phyloP scores from a whole-genome alignment of 2,797 vertebrate species.

The Karalla daura region DNA sequence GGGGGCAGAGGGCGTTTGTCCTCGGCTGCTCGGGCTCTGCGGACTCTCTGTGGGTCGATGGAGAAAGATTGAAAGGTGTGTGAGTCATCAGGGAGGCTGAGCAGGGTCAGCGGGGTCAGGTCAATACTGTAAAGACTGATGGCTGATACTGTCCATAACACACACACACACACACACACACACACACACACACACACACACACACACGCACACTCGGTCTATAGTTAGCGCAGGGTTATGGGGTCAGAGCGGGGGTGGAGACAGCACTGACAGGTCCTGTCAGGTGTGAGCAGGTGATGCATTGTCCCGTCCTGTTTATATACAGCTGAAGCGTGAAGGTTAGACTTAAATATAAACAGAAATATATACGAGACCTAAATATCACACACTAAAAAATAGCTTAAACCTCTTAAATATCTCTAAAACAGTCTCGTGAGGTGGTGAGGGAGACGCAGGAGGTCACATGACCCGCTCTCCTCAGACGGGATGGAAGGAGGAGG shows the following conservation, averaged over 20 bases:
- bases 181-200: slow-evolving; percentile 2
- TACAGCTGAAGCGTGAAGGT: background rate
- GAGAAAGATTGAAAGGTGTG: slow-evolving; percentile 40
- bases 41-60: slow-evolving; percentile 42
- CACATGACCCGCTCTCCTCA: no score
- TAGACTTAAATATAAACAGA: no score
- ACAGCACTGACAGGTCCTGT: slow-evolving; percentile 10
- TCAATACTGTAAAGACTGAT: slow-evolving; percentile 34
- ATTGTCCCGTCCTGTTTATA: background rate
- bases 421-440: no score
- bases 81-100: slow-evolving; percentile 34
- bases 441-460: no score
- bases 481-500: no score
- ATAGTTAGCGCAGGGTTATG: slow-evolving; percentile 6
- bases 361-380: no score
- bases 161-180: no score
- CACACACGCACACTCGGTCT: background rate
- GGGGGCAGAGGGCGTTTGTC: background rate
- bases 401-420: no score
- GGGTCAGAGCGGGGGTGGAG: slow-evolving; percentile 11
- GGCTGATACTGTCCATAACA: background rate
- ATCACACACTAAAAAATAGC: no score
- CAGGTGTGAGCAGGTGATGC: slow-evolving; percentile 9
- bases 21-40: slow-evolving; percentile 7
- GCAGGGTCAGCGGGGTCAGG: slow-evolving; percentile 38